phyloP scores from a whole-genome alignment of 2,113 vertebrate species.

The Chloroceryle aenea region DNA sequence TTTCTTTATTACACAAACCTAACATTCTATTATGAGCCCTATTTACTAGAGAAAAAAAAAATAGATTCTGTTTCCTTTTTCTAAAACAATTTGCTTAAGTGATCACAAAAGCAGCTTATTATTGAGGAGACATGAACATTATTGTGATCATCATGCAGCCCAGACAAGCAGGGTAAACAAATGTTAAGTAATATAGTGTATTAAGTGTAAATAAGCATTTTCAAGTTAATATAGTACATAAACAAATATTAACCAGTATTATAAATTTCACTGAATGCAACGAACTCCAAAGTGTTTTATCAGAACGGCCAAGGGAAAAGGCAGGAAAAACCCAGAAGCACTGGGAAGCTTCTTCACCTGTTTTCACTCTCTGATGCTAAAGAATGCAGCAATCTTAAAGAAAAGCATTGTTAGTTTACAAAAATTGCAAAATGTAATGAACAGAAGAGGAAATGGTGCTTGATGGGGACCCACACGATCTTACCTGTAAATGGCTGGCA shows the following conservation, averaged over 20 bases:
- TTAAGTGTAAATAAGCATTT: conserved; percentile 8
- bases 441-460: conserved; percentile 22
- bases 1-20: not conserved
- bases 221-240: not conserved
- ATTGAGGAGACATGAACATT: not conserved
- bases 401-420: not conserved
- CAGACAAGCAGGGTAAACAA: conserved; percentile 13
- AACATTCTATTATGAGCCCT: not conserved
- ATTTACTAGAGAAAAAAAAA: not conserved
- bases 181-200: not conserved
- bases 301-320: not conserved
- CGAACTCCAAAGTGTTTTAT: not conserved
- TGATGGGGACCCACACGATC: not conserved
- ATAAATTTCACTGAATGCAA: not conserved
- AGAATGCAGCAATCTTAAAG: not conserved
- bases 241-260: conserved; percentile 1
- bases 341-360: not conserved
- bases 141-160: not conserved
- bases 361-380: not conserved
- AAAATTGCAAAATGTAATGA: not conserved
- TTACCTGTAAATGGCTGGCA: not conserved
- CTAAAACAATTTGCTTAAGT: not conserved
- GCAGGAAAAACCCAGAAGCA: not conserved
- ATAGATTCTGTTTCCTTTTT: not conserved
- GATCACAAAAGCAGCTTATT: not conserved